phyloP scores from a whole-genome alignment of 1,140 invertebrate genomes.

The Drosophila saltans region DNA sequence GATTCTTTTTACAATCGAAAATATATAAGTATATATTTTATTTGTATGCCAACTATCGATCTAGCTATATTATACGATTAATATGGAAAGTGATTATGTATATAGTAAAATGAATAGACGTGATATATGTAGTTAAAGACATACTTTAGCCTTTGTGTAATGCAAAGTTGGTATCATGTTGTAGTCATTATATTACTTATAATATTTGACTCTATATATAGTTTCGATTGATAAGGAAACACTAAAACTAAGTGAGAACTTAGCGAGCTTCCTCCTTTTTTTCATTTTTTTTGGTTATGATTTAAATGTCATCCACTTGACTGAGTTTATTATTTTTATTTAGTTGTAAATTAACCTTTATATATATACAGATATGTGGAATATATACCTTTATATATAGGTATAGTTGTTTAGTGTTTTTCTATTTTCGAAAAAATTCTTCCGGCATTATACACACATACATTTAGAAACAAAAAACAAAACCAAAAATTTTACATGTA shows the following conservation, averaged over 20 bases:
- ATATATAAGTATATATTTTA: too few species aligned
- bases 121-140: too few species aligned
- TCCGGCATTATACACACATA: background rate
- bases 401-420: background rate
- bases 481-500: background rate
- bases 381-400: background rate
- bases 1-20: too few species aligned
- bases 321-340: too few species aligned
- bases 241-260: background rate
- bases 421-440: background rate
- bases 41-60: too few species aligned
- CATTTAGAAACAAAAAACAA: background rate
- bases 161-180: too few species aligned
- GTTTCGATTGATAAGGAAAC: background rate
- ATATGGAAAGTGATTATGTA: too few species aligned
- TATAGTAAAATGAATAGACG: too few species aligned
- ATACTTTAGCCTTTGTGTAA: too few species aligned
- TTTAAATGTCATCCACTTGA: background rate
- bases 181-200: too few species aligned
- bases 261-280: background rate
- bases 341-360: background rate
- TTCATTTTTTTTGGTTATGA: background rate
- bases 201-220: too few species aligned
- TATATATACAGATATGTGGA: background rate
- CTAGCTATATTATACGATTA: too few species aligned